Evolutionary conservation across 1,140 invertebrate species (phyloP), one percentile per base, ranked within the genome.

Genomic region (Lucilia cuprina): DNA sequence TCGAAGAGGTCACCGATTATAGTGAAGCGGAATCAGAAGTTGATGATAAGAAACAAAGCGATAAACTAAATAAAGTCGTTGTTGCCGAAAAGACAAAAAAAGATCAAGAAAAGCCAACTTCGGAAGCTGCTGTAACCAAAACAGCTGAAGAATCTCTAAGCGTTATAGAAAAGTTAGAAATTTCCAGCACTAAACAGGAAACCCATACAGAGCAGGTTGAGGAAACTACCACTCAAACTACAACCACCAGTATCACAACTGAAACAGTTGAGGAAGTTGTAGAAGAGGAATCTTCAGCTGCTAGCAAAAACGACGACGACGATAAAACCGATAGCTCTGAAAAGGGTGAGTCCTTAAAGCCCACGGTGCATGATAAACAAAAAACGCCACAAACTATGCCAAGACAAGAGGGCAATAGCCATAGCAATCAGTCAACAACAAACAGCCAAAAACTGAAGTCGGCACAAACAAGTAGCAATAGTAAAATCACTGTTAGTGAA

Each of bases 261-360:
- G 60, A 17, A 50, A 50, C 17, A 74, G 55, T 41, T 35, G 35
- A 74, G 14, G 70, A 83, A 8, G 47, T 77, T 41, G 19, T 74
- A 82, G 74, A 41, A 77, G 74, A 80, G 25, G 25, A 30, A 30
- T 30, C 25, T 30, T 30, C 25, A 82, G 35, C 50, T 21, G 41
- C 41, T 10, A 41, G 41, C 41, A 82, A 82, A 25, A 19, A 55
- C 41, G 49, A 55, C 41, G 19, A 17, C 55, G 55, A n/a, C 13
- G 55, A n/a, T 21, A 84, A 35, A 84, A 78, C 49, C 17, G 83
- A 25, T n/a, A 77, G 83, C 74, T 74, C 78, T 30, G 75, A 84
- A 89, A 77, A 87, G 88, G 92, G 92, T 92, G 92, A 92, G 92
- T 92, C 90, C 84, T 91, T 92, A 35, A 85, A 92, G 85, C 93